Evolutionary conservation across 2,113 vertebrate genomes (phyloP), one percentile per base, ranked within the genome.

Genomic region (Sisor rabdophorus): DNA sequence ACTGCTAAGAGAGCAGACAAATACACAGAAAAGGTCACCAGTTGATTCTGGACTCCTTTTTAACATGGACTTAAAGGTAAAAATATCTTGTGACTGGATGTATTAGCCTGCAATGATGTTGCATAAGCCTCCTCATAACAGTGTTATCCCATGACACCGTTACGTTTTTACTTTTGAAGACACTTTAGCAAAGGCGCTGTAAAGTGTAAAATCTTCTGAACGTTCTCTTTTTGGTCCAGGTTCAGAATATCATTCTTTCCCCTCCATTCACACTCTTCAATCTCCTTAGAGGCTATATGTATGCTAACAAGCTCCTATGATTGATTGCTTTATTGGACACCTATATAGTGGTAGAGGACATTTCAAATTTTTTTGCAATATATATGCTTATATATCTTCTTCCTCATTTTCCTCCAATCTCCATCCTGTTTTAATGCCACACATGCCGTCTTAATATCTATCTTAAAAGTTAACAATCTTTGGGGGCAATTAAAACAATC

Each of bases 391-490:
- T 60, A 84, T 78, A 76, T 69, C 84, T 59, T 80, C 78, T 81
- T 75, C 70, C 70, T 54, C n/a, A 67, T 30, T 53, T 47, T 50
- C 44, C 65, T 30, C 55, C 75, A 53, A 52, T 55, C 71, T 28
- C 56, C 63, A 30, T 22, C 74, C 81, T 77, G 56, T 82, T 87
- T 82, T 86, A 85, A 87, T 88, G 85, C 85, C 79, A 82, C 84
- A 81, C 79, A 80, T 75, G 77, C 81, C 79, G 83, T 84, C 88
- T 87, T 89, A 88, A 92, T 92, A 92, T 92, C 88, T 91, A 91
- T 92, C 91, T 92, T 90, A 89, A 90, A 87, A 91, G 91, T 91
- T 90, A 89, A 92, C 91, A 90, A 91, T 91, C 89, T 91, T 90
- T 90, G 83, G 78, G 86, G 85, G 91, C 91, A 92, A 92, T 92